Percentiles rank a stretch among this genome's conserved stretches.
Conservation (phyloP, 2,113 vertebrate species). For the Colossoma macropomum region DNA sequence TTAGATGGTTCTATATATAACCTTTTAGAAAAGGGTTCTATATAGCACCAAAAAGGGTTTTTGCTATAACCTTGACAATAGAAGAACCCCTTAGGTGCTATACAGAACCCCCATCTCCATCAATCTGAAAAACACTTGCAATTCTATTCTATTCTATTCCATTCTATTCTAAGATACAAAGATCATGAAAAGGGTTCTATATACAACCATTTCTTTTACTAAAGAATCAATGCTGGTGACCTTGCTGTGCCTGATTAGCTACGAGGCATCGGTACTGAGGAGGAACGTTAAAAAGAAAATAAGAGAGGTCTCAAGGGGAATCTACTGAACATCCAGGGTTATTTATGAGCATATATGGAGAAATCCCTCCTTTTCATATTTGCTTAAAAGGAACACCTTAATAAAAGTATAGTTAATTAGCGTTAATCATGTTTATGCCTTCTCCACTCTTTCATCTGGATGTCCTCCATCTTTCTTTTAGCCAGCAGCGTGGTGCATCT, state of each 20-base stretch:
- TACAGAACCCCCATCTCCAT: no score
- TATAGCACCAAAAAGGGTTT: no score
- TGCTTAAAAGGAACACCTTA: slow-evolving; percentile 31
- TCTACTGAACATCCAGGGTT: slow-evolving; percentile 22
- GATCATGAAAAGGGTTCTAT: no score
- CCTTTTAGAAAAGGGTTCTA: no score
- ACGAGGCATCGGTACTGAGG: not conserved
- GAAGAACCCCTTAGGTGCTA: no score
- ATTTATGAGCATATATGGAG: slow-evolving; percentile 32
- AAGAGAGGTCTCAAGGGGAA: not conserved
- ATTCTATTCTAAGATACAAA: no score
- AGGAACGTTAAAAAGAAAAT: not conserved
- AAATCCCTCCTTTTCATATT: slow-evolving; percentile 13
- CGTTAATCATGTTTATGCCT: slow-evolving; percentile 29
- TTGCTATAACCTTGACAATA: no score
- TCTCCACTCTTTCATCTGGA: slow-evolving; percentile 4
- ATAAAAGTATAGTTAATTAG: slow-evolving; percentile 34
- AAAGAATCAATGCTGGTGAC: not conserved
- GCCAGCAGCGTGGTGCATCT: not conserved
- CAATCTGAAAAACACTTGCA: no score
- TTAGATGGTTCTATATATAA: no score
- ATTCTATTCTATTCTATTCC: no score
- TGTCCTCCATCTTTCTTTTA: slow-evolving; percentile 19
- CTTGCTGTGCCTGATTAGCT: slow-evolving; percentile 1
- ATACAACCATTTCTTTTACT: no score